phyloP scores from a whole-genome alignment of 2,797 vertebrate genomes.

The Crocidura indochinensis region DNA sequence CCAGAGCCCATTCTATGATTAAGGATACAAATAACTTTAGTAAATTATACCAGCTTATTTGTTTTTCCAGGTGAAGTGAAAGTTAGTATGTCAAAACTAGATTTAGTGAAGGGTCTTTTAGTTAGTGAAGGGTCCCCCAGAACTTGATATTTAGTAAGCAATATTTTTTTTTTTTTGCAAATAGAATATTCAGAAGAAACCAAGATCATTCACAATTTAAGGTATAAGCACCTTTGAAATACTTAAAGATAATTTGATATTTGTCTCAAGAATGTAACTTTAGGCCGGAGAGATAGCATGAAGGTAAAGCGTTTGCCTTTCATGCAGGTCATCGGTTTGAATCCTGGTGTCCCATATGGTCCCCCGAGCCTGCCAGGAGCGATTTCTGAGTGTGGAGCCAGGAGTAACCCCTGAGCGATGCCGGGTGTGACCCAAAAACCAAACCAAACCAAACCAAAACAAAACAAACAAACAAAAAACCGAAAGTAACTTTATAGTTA shows the following conservation, averaged over 20 bases:
- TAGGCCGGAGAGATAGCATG: too few relatives aligned
- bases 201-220: conserved; percentile 20
- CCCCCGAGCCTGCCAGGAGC: too few relatives aligned
- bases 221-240: conserved; percentile 42
- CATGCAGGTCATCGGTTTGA: too few relatives aligned
- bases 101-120: too few relatives aligned
- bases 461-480: too few relatives aligned
- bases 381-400: too few relatives aligned
- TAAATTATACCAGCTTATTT: conserved; percentile 17
- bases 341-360: too few relatives aligned
- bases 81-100: conserved; percentile 22
- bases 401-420: too few relatives aligned
- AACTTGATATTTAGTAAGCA: conserved; percentile 43
- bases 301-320: too few relatives aligned
- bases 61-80: conserved; percentile 52
- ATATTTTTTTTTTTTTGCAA: conserved; percentile 36
- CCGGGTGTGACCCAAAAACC: too few relatives aligned
- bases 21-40: conserved; percentile 44
- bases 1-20: neutral
- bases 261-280: conserved; percentile 17
- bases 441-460: too few relatives aligned
- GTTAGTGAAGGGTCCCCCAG: neutral
- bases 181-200: conserved; percentile 12
- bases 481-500: neutral
- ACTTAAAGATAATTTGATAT: conserved; percentile 32